phyloP scores from a whole-genome alignment of 2,113 vertebrate species.

The Rattus norvegicus region DNA sequence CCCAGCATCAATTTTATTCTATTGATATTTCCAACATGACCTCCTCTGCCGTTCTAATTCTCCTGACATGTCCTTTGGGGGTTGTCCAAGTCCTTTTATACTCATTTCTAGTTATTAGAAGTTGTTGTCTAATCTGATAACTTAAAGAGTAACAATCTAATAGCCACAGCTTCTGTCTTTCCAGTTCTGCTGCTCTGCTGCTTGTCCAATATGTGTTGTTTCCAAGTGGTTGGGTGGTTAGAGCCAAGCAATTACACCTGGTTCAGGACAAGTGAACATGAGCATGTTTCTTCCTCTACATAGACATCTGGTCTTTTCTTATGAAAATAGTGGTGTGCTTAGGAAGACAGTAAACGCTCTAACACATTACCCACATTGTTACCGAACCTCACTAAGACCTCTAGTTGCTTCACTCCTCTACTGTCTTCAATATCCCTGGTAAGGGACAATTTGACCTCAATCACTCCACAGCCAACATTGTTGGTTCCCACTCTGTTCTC shows the following conservation, averaged over 20 bases:
- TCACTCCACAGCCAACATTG: not conserved
- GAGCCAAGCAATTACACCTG: not conserved
- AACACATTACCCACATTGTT: not conserved
- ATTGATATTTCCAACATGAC: not conserved
- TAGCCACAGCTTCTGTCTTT: not conserved
- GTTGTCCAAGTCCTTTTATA: not conserved
- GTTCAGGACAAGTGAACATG: not conserved
- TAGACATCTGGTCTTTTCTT: conserved; percentile 3
- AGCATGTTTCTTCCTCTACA: not conserved
- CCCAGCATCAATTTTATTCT: not conserved
- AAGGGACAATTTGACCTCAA: not conserved
- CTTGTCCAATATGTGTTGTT: not conserved
- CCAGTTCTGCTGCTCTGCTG: not conserved
- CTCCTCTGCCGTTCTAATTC: not conserved
- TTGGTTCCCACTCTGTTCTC: not conserved
- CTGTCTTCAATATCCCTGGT: not conserved
- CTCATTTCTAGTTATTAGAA: not conserved
- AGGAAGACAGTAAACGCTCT: not conserved
- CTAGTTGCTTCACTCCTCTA: not conserved
- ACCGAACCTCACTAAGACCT: not conserved
- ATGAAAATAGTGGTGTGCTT: conserved; percentile 13
- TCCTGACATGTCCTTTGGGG: not conserved
- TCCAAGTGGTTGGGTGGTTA: not conserved
- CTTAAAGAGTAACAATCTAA: not conserved
- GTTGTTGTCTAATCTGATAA: not conserved